Conservation (phyloP, 2,797 vertebrate genomes). For the Distichodus sexfasciatus region DNA sequence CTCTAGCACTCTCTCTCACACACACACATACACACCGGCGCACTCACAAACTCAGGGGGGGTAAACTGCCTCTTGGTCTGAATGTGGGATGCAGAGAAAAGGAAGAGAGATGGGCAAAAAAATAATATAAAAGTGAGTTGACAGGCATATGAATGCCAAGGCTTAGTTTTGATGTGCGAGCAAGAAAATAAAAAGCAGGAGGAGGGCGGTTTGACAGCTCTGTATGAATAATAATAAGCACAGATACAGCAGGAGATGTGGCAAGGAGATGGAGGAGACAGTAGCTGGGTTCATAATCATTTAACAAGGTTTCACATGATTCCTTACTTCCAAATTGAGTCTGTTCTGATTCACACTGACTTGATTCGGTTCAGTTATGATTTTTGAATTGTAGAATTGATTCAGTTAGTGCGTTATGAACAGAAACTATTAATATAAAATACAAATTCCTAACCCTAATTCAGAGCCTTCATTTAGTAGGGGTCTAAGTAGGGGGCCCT, state of each 20-base stretch:
- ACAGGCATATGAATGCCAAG: constrained; percentile 49
- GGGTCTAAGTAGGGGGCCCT: too few relatives aligned
- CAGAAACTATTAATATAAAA: too few relatives aligned
- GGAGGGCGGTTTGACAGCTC: constrained; percentile 4
- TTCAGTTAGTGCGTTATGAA: too few relatives aligned
- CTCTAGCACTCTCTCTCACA: constrained; percentile 16
- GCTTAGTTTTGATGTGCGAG: constrained; percentile 39
- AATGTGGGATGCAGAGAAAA: constrained; percentile 39
- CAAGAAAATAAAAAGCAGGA: too few relatives aligned
- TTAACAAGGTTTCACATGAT: too few relatives aligned
- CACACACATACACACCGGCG: constrained; percentile 35
- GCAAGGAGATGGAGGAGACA: background rate
- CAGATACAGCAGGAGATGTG: background rate
- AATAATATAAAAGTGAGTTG: constrained; percentile 54
- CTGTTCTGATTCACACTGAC: too few relatives aligned
- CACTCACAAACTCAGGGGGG: constrained; percentile 28
- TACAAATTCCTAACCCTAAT: too few relatives aligned
- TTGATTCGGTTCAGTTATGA: too few relatives aligned
- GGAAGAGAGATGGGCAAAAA: too few relatives aligned
- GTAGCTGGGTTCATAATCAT: constrained; percentile 14
- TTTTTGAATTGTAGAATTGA: too few relatives aligned
- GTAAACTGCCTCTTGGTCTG: constrained; percentile 41
- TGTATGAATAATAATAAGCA: constrained; percentile 12
- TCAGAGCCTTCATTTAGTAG: too few relatives aligned
- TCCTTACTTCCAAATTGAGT: too few relatives aligned